Evolutionary conservation across 2,797 vertebrate genomes (phyloP).

Genomic region (Bradypodion ventrale): DNA sequence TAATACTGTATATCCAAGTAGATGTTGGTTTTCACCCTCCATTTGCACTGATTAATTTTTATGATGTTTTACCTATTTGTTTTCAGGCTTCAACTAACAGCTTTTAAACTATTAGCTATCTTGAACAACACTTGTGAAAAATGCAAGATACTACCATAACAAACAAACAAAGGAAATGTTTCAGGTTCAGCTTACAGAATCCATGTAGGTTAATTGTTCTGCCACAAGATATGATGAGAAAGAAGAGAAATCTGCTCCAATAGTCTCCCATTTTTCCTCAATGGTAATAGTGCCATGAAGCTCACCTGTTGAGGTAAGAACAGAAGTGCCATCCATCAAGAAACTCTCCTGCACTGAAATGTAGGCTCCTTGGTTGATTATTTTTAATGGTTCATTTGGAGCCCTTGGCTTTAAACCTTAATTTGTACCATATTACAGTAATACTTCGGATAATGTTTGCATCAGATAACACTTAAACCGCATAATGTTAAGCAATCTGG

Average conservation of each 20-base stretch:
- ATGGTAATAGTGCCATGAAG: slow-evolving; percentile 77
- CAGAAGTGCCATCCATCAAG: background rate
- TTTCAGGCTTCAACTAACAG: background rate
- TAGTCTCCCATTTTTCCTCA: slow-evolving; percentile 84
- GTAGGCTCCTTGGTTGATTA: too few relatives aligned
- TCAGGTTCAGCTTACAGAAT: slow-evolving; percentile 81
- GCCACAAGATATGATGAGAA: slow-evolving; percentile 89
- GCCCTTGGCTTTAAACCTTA: background rate
- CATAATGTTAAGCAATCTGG: too few relatives aligned
- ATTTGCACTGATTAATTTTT: background rate
- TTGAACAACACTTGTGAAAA: background rate
- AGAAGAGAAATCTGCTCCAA: slow-evolving; percentile 83
- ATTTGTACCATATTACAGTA: background rate
- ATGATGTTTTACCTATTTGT: background rate
- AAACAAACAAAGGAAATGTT: background rate
- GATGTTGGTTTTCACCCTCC: background rate
- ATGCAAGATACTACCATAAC: background rate
- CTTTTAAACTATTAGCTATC: background rate
- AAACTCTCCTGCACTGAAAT: background rate
- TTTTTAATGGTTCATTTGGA: too few relatives aligned
- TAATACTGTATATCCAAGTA: background rate
- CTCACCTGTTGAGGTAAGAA: slow-evolving; percentile 72
- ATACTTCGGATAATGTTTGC: too few relatives aligned
- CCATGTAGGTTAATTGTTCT: slow-evolving; percentile 95
- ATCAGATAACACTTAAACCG: too few relatives aligned